These are phyloP conservation scores for Pocillopora verrucosa DNA, from an alignment of 64 coral and sea anemone genomes.

Conservation along the genomic window DNA sequence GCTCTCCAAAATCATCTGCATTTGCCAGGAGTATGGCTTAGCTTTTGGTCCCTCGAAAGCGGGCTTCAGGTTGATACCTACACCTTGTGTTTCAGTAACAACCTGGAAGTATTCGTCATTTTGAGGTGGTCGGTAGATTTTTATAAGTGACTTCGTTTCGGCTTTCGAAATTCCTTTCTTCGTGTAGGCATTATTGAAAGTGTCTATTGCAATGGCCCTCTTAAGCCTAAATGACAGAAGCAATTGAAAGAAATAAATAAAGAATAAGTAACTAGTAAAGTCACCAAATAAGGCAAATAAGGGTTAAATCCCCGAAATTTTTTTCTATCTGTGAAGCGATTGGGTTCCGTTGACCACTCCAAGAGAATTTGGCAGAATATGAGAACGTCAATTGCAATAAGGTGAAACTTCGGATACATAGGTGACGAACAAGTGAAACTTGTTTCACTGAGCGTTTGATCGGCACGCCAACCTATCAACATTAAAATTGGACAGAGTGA, in stretches of 20 bases:
- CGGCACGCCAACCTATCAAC: too few species aligned
- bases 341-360: too few species aligned
- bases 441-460: too few species aligned
- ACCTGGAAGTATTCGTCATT: constrained; percentile 69
- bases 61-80: constrained; percentile 54
- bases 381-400: too few species aligned
- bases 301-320: neutral
- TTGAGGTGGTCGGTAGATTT: neutral
- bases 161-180: constrained; percentile 2
- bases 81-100: constrained; percentile 50
- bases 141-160: neutral
- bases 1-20: neutral
- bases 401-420: too few species aligned
- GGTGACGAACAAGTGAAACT: too few species aligned
- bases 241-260: neutral
- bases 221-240: constrained; percentile 48
- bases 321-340: neutral
- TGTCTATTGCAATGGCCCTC: constrained; percentile 43
- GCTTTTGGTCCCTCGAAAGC: constrained; percentile 17
- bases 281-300: neutral
- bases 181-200: constrained; percentile 17
- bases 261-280: neutral
- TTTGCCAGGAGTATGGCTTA: neutral
- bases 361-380: too few species aligned
- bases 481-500: too few species aligned